Percentiles rank a stretch among this genome's conserved stretches.
phyloP scores from a whole-genome alignment of 2,888 invertebrate species.

The Poecilus cupreus region DNA sequence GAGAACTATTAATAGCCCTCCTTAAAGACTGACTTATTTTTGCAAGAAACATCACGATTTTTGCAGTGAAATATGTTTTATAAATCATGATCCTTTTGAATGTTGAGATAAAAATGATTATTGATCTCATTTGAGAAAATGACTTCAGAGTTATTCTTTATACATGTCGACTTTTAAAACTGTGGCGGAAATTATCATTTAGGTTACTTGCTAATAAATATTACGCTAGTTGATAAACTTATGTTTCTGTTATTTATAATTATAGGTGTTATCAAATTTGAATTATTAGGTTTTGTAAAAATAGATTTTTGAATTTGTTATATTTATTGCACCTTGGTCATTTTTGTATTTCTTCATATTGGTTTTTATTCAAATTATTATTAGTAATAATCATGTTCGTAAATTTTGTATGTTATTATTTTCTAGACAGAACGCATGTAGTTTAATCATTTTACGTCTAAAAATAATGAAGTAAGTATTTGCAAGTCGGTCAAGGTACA shows the following conservation, averaged over 20 bases:
- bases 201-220: neutral
- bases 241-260: neutral
- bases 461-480: conserved; percentile 39
- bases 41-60: no score
- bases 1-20: neutral
- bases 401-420: neutral
- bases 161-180: no score
- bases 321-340: neutral
- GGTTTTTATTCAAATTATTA: neutral
- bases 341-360: neutral
- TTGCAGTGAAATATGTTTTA: no score
- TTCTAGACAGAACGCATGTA: neutral
- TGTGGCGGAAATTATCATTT: neutral
- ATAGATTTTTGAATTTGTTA: neutral
- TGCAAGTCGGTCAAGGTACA: conserved; percentile 57
- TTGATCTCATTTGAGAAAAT: no score
- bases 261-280: neutral
- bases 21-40: neutral
- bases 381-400: neutral
- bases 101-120: no score
- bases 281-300: neutral
- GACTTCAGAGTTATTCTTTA: no score
- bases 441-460: conserved; percentile 1
- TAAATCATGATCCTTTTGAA: no score
- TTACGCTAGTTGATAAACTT: neutral